These are phyloP conservation scores for Apis florea DNA, from an alignment of 1,140 invertebrate species.

Conservation along the genomic window DNA sequence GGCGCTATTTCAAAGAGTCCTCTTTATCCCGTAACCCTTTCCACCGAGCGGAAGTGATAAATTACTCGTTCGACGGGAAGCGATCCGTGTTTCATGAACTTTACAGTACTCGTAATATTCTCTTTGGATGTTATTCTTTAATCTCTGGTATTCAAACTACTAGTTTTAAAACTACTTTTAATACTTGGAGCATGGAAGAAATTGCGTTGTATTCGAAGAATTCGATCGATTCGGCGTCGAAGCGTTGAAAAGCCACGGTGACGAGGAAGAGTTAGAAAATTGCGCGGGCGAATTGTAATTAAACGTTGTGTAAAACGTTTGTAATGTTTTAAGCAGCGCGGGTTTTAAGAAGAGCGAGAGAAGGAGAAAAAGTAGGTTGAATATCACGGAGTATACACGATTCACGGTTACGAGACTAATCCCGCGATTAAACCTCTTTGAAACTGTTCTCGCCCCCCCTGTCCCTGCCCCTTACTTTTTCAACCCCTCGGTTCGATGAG, in stretches of 20 bases:
- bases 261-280: no score
- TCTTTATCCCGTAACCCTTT: neutral
- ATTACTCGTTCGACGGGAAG: neutral
- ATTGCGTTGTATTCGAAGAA: no score
- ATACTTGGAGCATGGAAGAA: no score
- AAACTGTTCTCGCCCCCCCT: constrained; percentile 15
- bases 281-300: neutral
- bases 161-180: neutral
- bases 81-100: neutral
- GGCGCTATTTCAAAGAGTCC: constrained; percentile 16
- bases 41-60: neutral
- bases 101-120: neutral
- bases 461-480: neutral
- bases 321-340: no score
- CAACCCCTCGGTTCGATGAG: constrained; percentile 11
- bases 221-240: no score
- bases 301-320: neutral
- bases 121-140: neutral
- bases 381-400: constrained; percentile 35
- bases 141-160: neutral
- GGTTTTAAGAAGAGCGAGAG: neutral
- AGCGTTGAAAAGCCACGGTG: no score
- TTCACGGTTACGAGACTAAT: constrained; percentile 28
- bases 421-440: constrained; percentile 12
- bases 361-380: neutral